A percentile compares a stretch with the other conserved stretches of the same genome.
phyloP scores from a whole-genome alignment of 2,888 invertebrate genomes.

The Netelia fuscicornis region DNA sequence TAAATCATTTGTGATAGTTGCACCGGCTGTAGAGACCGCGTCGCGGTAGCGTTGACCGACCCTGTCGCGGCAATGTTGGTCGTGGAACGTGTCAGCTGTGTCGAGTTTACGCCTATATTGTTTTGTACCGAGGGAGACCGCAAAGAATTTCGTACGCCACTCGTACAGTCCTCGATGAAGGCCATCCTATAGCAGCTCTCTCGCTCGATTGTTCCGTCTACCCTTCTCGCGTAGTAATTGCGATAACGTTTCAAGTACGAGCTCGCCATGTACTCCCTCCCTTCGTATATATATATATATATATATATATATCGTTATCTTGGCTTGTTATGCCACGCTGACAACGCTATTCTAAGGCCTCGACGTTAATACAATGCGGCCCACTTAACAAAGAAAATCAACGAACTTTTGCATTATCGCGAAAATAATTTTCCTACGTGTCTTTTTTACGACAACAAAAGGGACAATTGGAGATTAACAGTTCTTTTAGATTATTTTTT shows the following conservation, averaged over 20 bases:
- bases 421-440: too few species aligned
- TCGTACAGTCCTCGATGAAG: constrained; percentile 15
- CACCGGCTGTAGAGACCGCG: background rate
- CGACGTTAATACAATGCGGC: constrained; percentile 75
- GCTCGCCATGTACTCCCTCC: background rate
- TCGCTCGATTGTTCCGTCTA: constrained; percentile 36
- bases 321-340: constrained; percentile 73
- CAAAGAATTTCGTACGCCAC: constrained; percentile 33
- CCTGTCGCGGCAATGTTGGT: background rate
- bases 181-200: constrained; percentile 11
- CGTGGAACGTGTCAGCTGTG: too few species aligned
- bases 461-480: too few species aligned
- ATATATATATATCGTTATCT: constrained; percentile 23
- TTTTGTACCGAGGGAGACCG: background rate
- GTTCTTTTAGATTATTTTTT: too few species aligned
- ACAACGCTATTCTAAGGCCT: constrained; percentile 67
- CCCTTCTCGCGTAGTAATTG: constrained; percentile 32
- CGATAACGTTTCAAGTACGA: constrained; percentile 26
- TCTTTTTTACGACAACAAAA: too few species aligned
- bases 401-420: too few species aligned
- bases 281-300: background rate
- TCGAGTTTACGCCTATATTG: too few species aligned
- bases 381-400: too few species aligned
- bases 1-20: constrained; percentile 6
- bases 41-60: constrained; percentile 44